Conservation (phyloP, 1,140 invertebrate species). For the Temnothorax longispinosus region DNA sequence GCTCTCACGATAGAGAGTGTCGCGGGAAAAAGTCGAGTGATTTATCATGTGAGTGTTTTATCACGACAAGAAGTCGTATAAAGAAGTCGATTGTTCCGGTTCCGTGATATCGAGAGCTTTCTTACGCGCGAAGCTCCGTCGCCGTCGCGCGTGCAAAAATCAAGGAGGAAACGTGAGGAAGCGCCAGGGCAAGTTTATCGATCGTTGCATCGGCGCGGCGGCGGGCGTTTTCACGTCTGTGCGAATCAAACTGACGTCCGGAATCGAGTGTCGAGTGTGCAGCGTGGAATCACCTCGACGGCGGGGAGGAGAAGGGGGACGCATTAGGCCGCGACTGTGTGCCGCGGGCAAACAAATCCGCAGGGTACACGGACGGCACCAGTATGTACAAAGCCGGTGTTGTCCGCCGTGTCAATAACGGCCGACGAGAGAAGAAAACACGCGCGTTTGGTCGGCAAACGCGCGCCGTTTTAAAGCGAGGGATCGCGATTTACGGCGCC, state of each 20-base stretch:
- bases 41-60: not conserved
- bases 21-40: not conserved
- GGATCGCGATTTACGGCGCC: slow-evolving; percentile 48
- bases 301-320: slow-evolving; percentile 10
- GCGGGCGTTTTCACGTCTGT: not conserved
- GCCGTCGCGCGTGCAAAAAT: not conserved
- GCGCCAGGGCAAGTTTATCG: not conserved
- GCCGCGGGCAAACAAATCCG: slow-evolving; percentile 47
- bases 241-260: slow-evolving; percentile 10
- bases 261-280: slow-evolving; percentile 23
- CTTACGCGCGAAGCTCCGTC: not conserved
- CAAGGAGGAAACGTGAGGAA: not conserved
- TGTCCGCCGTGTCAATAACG: slow-evolving; percentile 59
- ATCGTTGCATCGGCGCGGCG: not conserved
- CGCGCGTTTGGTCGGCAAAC: slow-evolving; percentile 54
- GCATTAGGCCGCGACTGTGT: slow-evolving; percentile 44
- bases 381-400: slow-evolving; percentile 55
- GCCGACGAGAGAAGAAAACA: slow-evolving; percentile 56
- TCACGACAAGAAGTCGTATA: not conserved
- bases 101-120: not conserved
- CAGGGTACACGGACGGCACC: slow-evolving; percentile 44
- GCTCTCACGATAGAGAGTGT: not conserved
- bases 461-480: slow-evolving; percentile 36
- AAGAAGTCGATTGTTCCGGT: not conserved
- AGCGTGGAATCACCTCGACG: slow-evolving; percentile 12